Conservation (phyloP, 2,888 invertebrate genomes). For the Drosophila phalerata region DNA sequence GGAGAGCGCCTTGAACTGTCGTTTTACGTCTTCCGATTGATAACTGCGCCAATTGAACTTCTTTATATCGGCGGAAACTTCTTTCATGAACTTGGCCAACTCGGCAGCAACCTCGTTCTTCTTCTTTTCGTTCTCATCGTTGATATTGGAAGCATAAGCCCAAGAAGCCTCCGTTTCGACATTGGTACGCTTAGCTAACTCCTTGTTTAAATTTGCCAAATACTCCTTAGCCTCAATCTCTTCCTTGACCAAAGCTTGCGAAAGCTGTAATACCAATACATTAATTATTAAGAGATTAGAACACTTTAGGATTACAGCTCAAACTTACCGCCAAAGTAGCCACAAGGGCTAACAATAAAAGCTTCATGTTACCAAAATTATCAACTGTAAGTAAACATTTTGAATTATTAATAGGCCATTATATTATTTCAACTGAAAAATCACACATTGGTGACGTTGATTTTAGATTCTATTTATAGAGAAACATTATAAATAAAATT, state of each 20-base stretch:
- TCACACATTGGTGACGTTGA: slow-evolving; percentile 36
- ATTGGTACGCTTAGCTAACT: slow-evolving; percentile 88
- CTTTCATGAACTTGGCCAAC: slow-evolving; percentile 84
- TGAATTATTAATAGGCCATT: slow-evolving; percentile 41
- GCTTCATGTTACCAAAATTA: slow-evolving; percentile 57
- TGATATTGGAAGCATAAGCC: slow-evolving; percentile 92
- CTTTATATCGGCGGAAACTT: slow-evolving; percentile 74
- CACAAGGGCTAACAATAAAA: slow-evolving; percentile 57
- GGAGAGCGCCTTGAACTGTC: slow-evolving; percentile 91
- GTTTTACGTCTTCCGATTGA: slow-evolving; percentile 88
- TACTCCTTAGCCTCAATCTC: slow-evolving; percentile 88
- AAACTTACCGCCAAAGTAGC: slow-evolving; percentile 67
- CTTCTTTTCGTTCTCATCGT: slow-evolving; percentile 88
- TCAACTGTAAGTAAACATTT: slow-evolving; percentile 41
- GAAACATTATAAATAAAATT: slow-evolving; percentile 30
- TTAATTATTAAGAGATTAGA: not conserved
- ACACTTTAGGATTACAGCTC: too few relatives aligned
- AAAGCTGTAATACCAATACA: slow-evolving; percentile 47
- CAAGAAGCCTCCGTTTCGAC: slow-evolving; percentile 89
- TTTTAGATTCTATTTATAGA: slow-evolving; percentile 20
- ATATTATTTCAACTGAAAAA: slow-evolving; percentile 27
- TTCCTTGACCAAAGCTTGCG: slow-evolving; percentile 70
- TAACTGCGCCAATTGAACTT: slow-evolving; percentile 91
- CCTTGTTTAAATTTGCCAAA: slow-evolving; percentile 88
- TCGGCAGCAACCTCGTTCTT: slow-evolving; percentile 84